A percentile compares a stretch with the other conserved stretches of the same genome.
These are phyloP conservation scores for Laticauda colubrina DNA, from an alignment of 2,113 vertebrate genomes.

Conservation along the genomic window DNA sequence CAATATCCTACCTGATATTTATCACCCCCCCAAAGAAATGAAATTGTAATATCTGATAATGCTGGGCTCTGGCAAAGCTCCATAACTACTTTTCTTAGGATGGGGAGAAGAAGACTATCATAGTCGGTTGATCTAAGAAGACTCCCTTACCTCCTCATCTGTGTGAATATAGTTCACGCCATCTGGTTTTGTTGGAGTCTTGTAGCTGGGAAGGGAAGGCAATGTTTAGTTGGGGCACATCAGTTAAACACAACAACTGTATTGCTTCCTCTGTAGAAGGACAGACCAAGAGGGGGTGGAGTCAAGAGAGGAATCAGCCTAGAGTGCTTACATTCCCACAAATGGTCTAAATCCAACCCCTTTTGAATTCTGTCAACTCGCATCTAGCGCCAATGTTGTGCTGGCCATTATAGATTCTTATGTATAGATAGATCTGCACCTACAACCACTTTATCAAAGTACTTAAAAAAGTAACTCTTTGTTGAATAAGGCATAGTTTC, in stretches of 20 bases:
- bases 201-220: conserved; percentile 78
- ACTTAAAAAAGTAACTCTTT: background rate
- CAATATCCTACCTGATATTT: background rate
- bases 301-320: background rate
- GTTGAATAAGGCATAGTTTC: background rate
- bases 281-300: background rate
- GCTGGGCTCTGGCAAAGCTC: background rate
- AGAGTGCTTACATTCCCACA: background rate
- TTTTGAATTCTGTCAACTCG: background rate
- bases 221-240: background rate
- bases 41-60: background rate
- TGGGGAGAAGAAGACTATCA: background rate
- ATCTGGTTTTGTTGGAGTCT: conserved; percentile 80
- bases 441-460: background rate
- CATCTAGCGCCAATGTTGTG: background rate
- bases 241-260: background rate
- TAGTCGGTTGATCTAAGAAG: too few relatives aligned
- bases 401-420: background rate
- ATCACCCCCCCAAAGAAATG: background rate
- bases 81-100: background rate
- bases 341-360: background rate
- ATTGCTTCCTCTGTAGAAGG: background rate
- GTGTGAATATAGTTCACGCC: conserved; percentile 85
- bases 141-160: conserved; percentile 86
- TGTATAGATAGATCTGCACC: background rate